Evolutionary conservation across 2,797 vertebrate species (phyloP), one percentile per base, ranked within the genome.

Genomic region (Anguilla obscura): DNA sequence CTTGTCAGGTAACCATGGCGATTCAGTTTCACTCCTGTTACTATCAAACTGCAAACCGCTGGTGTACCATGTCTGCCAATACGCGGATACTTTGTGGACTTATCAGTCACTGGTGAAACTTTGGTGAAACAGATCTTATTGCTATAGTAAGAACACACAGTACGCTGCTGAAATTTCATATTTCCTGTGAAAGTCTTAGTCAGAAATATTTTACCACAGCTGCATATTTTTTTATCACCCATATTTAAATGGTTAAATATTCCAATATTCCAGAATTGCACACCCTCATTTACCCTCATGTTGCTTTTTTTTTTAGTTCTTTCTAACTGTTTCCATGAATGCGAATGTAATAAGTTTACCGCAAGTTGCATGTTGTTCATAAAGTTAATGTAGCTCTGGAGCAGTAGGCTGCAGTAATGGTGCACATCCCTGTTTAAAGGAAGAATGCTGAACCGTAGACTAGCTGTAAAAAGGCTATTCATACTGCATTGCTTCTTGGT

Each of bases 1-100:
- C 91, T 96, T 98, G 21, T 98, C 97, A 86, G 98, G 98, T 98
- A 92, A 93, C 45, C 12, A 40, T 9, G 1, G 66, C 3, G 0
- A 30, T 79, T 8, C 21, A n/a, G 12, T 30, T 52, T 16, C 40
- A 21, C 3, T 33, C 27, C 50, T 21, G 0, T 24, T 48, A 8
- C 16, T 56, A 10, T 83, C 40, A 40, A 45, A 10, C 12, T 18
- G 10, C 5, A 83, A 33, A 21, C 83, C 16, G 21, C n/a, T 87
- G 30, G 45, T 66, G 30, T 27, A 1, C 16, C 8, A 50, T 36
- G 21, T 45, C 80, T 52, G 52, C 36, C 50, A 40, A 45, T 7
- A 9, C 10, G 50, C 27, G 1, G 21, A 9, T 45, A 33, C 79
- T 24, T 84, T 80, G 18, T 52, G 10, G 48, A 24, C 21, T 71